Conservation (phyloP, 2,888 invertebrate species). For the Antitype chi region DNA sequence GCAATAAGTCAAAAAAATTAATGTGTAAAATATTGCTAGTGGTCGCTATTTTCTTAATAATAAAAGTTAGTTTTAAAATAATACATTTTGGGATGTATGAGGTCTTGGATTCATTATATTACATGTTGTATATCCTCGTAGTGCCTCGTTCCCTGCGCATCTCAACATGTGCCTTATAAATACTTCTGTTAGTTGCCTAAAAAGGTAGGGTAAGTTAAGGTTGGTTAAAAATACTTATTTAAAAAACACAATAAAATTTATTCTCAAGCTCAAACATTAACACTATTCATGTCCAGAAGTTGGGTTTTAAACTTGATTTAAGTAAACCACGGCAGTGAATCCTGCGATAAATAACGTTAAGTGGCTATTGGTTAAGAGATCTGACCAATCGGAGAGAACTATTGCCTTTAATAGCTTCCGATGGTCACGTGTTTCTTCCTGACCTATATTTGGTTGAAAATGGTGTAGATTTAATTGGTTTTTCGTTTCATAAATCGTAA, state of each 20-base stretch:
- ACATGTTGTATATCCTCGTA: too few relatives aligned
- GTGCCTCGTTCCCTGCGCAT: too few relatives aligned
- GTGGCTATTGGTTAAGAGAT: constrained; percentile 61
- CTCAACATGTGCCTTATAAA: background rate
- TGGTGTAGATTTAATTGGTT: background rate
- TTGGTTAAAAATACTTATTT: background rate
- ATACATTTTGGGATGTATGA: too few relatives aligned
- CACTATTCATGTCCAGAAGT: constrained; percentile 32
- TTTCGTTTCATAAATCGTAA: background rate
- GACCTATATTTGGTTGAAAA: constrained; percentile 31
- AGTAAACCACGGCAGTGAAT: constrained; percentile 32
- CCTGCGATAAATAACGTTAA: constrained; percentile 61
- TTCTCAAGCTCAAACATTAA: constrained; percentile 4
- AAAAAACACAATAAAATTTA: constrained; percentile 31
- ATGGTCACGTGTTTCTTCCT: constrained; percentile 30
- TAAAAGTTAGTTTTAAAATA: too few relatives aligned
- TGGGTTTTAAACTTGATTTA: constrained; percentile 49
- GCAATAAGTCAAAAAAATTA: too few relatives aligned
- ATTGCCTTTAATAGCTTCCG: constrained; percentile 55
- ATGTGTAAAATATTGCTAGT: too few relatives aligned
- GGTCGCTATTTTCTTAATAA: too few relatives aligned
- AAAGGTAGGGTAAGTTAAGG: background rate
- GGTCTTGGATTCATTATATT: too few relatives aligned
- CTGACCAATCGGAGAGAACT: constrained; percentile 58
- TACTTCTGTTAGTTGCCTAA: background rate